phyloP scores from a whole-genome alignment of 2,113 vertebrate species.

The Urocitellus parryii region DNA sequence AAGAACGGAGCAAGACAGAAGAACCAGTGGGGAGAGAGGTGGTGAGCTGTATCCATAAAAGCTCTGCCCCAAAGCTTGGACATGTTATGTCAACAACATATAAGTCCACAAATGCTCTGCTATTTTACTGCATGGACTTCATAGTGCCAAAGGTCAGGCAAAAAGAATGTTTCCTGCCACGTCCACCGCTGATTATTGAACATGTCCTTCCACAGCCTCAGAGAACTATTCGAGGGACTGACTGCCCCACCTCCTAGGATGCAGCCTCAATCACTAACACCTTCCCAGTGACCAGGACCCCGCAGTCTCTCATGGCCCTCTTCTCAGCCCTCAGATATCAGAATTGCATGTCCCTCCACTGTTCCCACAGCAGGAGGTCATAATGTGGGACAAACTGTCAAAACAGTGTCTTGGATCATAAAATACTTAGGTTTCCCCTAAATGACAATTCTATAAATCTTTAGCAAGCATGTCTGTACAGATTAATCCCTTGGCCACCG shows the following conservation, averaged over 20 bases:
- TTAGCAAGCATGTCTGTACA: not conserved
- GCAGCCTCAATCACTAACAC: not conserved
- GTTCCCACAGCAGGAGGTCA: not conserved
- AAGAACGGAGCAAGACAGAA: not conserved
- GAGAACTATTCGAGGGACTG: not conserved
- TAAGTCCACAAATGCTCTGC: not conserved
- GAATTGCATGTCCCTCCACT: no score
- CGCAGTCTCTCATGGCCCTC: not conserved
- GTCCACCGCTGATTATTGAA: not conserved
- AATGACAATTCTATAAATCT: not conserved
- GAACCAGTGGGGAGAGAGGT: not conserved
- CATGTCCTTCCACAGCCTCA: not conserved
- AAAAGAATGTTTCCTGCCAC: not conserved
- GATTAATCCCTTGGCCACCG: not conserved
- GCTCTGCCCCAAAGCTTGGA: not conserved
- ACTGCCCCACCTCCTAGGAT: not conserved
- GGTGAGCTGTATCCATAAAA: fast-evolving
- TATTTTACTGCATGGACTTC: no score
- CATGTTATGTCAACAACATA: fast-evolving
- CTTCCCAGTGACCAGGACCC: not conserved
- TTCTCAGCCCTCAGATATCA: not conserved
- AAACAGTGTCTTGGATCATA: not conserved
- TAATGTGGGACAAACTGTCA: not conserved
- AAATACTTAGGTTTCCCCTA: not conserved
- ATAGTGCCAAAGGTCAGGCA: not conserved